Percentiles rank a stretch among this genome's conserved stretches.
These are phyloP conservation scores for Halcyon malimbica DNA, from an alignment of 2,113 vertebrate genomes.

Conservation along the genomic window DNA sequence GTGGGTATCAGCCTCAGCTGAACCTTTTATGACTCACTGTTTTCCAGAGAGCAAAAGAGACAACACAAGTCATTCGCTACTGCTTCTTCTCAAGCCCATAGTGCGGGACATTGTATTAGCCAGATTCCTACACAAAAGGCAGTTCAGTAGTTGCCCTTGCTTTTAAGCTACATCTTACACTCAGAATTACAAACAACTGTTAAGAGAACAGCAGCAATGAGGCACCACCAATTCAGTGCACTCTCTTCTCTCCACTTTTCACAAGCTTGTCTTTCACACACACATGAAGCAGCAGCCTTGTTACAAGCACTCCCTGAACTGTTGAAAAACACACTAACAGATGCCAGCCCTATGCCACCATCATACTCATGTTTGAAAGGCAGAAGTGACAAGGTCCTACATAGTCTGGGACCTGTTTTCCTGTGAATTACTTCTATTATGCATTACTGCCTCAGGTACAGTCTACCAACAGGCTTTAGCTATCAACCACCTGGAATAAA, in stretches of 20 bases:
- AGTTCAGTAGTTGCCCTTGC: neutral
- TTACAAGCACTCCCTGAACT: neutral
- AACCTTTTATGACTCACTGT: neutral
- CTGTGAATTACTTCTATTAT: neutral
- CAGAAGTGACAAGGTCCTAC: neutral
- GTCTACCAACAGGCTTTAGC: neutral
- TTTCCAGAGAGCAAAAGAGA: neutral
- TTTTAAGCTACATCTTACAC: neutral
- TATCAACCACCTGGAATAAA: neutral
- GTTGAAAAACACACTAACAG: neutral
- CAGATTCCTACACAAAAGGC: neutral
- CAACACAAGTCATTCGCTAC: neutral
- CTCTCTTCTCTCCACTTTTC: neutral
- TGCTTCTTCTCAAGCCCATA: neutral
- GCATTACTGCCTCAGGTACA: neutral
- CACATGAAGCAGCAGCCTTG: neutral
- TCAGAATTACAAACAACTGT: neutral
- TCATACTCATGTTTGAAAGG: neutral
- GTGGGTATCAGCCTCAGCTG: neutral
- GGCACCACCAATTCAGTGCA: neutral
- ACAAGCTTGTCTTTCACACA: neutral
- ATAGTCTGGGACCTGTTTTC: neutral
- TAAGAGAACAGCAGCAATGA: neutral
- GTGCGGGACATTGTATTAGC: accelerated
- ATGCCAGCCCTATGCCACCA: neutral